Conservation (phyloP, 2,888 invertebrate genomes). For the Trachelus tabidus region DNA sequence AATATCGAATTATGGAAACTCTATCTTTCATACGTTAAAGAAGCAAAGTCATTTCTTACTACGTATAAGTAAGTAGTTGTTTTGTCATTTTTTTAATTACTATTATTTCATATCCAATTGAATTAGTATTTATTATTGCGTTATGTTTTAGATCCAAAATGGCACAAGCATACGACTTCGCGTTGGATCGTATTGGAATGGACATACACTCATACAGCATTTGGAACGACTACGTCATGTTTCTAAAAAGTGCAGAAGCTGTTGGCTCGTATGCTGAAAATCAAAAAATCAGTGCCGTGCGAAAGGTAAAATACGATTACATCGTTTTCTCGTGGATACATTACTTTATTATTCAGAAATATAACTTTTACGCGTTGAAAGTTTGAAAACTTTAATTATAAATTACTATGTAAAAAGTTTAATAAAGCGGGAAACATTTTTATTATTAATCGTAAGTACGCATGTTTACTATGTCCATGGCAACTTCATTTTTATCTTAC, state of each 20-base stretch:
- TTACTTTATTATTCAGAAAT: constrained; percentile 4
- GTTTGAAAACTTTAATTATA: neutral
- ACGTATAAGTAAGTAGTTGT: constrained; percentile 85
- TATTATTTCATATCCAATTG: neutral
- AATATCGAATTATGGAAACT: constrained; percentile 99
- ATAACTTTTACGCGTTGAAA: neutral
- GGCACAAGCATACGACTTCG: constrained; percentile 99
- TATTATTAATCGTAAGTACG: neutral
- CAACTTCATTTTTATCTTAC: neutral
- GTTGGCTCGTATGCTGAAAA: constrained; percentile 99
- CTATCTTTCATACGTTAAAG: constrained; percentile 97
- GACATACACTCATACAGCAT: constrained; percentile 97
- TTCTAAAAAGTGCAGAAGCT: constrained; percentile 95
- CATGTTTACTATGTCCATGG: neutral
- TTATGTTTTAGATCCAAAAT: constrained; percentile 88
- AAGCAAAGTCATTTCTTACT: constrained; percentile 92
- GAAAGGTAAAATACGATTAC: constrained; percentile 75
- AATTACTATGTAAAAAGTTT: constrained; percentile 2
- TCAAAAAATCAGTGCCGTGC: constrained; percentile 97
- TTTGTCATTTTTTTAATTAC: neutral
- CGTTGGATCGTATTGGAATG: constrained; percentile 98
- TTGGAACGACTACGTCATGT: constrained; percentile 98
- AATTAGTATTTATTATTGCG: neutral
- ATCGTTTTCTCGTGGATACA: neutral
- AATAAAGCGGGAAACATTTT: neutral